phyloP scores from a whole-genome alignment of 2,888 invertebrate species.

The Strigamia crassipes region DNA sequence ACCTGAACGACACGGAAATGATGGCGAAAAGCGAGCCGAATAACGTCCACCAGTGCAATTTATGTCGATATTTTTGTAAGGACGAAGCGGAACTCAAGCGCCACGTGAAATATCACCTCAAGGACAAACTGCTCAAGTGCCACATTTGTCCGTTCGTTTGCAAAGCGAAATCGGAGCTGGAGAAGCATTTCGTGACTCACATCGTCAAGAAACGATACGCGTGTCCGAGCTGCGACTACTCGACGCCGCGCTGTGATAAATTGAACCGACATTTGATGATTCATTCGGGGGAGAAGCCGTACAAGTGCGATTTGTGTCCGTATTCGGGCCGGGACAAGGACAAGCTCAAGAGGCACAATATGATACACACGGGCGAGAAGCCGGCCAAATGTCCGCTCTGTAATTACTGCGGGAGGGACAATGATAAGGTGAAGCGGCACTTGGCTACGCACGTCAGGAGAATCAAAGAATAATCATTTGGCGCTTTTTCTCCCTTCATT shows the following conservation, averaged over 20 bases:
- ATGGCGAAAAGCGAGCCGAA: not conserved
- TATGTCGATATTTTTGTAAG: not conserved
- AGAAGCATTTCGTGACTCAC: not conserved
- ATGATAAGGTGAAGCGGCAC: not conserved
- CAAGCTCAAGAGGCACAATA: not conserved
- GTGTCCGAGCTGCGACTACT: not conserved
- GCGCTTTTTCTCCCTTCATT: no score
- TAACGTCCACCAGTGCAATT: not conserved
- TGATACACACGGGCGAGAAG: conserved; percentile 3
- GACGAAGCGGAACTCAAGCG: not conserved
- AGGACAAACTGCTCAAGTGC: not conserved
- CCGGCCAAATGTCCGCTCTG: not conserved
- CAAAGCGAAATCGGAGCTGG: not conserved
- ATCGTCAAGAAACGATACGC: not conserved
- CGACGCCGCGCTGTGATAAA: not conserved
- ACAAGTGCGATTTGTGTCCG: not conserved
- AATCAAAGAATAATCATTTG: not conserved
- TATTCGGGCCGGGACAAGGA: not conserved
- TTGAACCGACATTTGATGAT: conserved; percentile 11
- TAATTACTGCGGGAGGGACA: not conserved
- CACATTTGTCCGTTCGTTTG: not conserved
- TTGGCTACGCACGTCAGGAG: not conserved
- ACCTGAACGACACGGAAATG: not conserved
- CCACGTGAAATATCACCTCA: not conserved
- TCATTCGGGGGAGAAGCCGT: not conserved